Conservation (phyloP, 2,113 vertebrate species). For the Suncus etruscus region DNA sequence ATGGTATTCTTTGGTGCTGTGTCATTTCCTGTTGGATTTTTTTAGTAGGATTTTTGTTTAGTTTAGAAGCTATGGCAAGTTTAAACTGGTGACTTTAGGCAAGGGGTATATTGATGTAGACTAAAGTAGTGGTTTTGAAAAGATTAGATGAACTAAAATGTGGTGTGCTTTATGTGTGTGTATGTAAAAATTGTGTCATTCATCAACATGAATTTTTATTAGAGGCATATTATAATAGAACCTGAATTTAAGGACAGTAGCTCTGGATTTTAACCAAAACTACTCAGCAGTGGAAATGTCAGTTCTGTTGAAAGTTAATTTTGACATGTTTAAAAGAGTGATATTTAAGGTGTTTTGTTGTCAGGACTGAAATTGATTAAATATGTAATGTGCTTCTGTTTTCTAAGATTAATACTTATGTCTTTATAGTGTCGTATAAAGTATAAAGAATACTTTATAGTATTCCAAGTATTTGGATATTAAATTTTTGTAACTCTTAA, state of each 20-base stretch:
- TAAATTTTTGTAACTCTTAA: conserved; percentile 2
- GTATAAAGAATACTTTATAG: too few species aligned
- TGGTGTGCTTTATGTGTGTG: background rate
- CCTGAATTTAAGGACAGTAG: conserved; percentile 33
- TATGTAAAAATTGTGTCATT: background rate
- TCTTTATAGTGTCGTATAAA: background rate
- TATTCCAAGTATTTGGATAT: too few species aligned
- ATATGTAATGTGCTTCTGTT: background rate
- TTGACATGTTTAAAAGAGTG: background rate
- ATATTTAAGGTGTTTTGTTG: background rate
- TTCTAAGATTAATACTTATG: background rate
- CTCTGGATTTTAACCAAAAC: background rate
- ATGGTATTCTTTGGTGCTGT: background rate
- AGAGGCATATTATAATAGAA: conserved; percentile 26
- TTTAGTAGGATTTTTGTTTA: background rate
- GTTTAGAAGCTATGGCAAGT: background rate
- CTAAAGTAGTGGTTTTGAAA: background rate
- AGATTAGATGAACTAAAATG: background rate
- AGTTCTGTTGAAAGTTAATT: conserved; percentile 34
- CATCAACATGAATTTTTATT: conserved; percentile 30
- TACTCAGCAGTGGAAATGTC: background rate
- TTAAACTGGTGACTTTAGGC: background rate
- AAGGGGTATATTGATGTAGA: background rate
- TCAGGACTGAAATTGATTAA: conserved; percentile 7
- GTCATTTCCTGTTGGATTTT: conserved; percentile 21